Conservation (phyloP, 2,113 vertebrate genomes). For the Herpailurus yagouaroundi region DNA sequence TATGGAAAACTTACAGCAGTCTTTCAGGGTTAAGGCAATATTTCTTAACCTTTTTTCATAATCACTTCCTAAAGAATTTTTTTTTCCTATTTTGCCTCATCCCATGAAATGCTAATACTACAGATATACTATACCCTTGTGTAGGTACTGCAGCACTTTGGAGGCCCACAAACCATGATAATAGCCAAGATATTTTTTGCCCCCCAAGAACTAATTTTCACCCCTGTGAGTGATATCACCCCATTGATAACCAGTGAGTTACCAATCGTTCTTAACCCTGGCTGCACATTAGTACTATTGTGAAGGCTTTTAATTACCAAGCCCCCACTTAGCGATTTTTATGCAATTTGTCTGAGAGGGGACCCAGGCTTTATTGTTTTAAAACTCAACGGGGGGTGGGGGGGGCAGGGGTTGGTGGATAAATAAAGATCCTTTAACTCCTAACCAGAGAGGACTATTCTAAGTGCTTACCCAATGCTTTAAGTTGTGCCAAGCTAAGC, state of each 20-base stretch:
- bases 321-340: not conserved
- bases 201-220: not conserved
- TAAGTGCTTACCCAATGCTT: not conserved
- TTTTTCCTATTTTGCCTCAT: not conserved
- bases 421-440: not conserved
- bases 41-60: not conserved
- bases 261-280: not conserved
- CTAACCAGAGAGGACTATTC: not conserved
- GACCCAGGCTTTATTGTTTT: not conserved
- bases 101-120: not conserved
- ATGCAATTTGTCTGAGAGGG: not conserved
- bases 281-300: not conserved
- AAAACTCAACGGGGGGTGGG: not conserved
- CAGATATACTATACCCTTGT: not conserved
- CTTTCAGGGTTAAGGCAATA: not conserved
- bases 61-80: not conserved
- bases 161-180: not conserved
- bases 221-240: rapidly evolving
- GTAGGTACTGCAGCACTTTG: not conserved
- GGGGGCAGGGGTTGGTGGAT: too few species aligned
- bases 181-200: not conserved
- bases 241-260: not conserved
- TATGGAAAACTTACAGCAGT: not conserved
- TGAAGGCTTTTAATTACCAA: not conserved
- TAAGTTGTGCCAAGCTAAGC: not conserved